A percentile compares a stretch with the other conserved stretches of the same genome.
These are phyloP conservation scores for Melanargia galathea DNA, from an alignment of 2,888 invertebrate genomes.

Conservation along the genomic window DNA sequence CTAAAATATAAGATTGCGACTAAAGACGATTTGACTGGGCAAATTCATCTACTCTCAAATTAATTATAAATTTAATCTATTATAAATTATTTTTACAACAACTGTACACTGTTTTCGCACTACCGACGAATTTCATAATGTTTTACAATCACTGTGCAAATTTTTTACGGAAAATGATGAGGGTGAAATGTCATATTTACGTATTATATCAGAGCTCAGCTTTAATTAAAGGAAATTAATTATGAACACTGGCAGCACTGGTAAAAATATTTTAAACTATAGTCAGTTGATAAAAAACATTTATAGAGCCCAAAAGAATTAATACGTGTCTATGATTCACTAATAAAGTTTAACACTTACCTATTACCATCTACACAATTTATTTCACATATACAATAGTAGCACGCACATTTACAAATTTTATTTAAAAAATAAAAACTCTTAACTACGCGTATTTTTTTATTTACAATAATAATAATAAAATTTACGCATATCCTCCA, in stretches of 20 bases:
- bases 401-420: constrained; percentile 77
- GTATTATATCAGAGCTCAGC: constrained; percentile 12
- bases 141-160: constrained; percentile 34
- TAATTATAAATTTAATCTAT: constrained; percentile 39
- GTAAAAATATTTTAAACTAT: neutral
- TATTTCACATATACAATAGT: constrained; percentile 70
- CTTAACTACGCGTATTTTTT: constrained; percentile 44
- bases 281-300: constrained; percentile 6
- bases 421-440: constrained; percentile 54
- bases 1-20: constrained; percentile 25
- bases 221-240: neutral
- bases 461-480: constrained; percentile 45
- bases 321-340: constrained; percentile 30
- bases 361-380: constrained; percentile 37
- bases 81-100: constrained; percentile 47
- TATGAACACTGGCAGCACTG: constrained; percentile 11
- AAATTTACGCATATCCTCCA: constrained; percentile 53
- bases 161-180: constrained; percentile 18
- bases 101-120: constrained; percentile 41
- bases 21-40: constrained; percentile 33
- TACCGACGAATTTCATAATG: constrained; percentile 28
- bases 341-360: constrained; percentile 34
- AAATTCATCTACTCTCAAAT: constrained; percentile 30
- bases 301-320: constrained; percentile 22
- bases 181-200: constrained; percentile 24